Evolutionary conservation across 2,113 vertebrate species (phyloP), one percentile per base, ranked within the genome.

Genomic region (Puntigrus tetrazona): DNA sequence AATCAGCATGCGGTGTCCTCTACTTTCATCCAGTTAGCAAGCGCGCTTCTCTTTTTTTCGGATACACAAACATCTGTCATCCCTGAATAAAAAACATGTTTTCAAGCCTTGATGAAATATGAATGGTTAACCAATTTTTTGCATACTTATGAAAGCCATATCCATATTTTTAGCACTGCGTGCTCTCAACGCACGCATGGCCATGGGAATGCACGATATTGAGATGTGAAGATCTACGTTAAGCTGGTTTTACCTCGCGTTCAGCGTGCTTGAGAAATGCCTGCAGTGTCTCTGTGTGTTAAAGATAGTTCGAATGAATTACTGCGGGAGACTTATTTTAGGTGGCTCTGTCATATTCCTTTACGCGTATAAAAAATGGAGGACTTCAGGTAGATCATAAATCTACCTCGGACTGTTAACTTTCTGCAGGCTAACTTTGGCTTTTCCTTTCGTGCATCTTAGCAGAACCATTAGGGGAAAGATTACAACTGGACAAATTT

Each of bases 81-180:
- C 75, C 59, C 20, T 31, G 72, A 85, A 87, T 82, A 34, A 73
- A 55, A 78, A 82, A 43, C 36, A 61, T 73, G 57, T 29, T 36
- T 86, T 72, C 11, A n/a, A 72, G 22, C 87, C 82, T 72, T 78
- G 87, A 86, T 87, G 80, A 88, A 88, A 84, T 75, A 89, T 92
- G 87, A 91, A 92, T 92, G 79, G 88, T 89, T 89, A 73, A 81
- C 31, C 67, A 87, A 77, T 20, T 88, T 45, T 57, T 81, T 81
- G 69, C 86, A 86, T 89, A 57, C 84, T 88, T 85, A 90, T 88
- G 81, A 84, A 31, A 78, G 81, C 27, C 34, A 59, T 38, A 25
- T 38, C 67, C 59, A 85, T 90, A 74, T 90, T 84, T 86, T 79
- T 86, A 78, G 63, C 31, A 83, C 83, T 86, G 87, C 87, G 88